Evolutionary conservation across 2,113 vertebrate genomes (phyloP), one percentile per base, ranked within the genome.

Genomic region (Panurus biarmicus): DNA sequence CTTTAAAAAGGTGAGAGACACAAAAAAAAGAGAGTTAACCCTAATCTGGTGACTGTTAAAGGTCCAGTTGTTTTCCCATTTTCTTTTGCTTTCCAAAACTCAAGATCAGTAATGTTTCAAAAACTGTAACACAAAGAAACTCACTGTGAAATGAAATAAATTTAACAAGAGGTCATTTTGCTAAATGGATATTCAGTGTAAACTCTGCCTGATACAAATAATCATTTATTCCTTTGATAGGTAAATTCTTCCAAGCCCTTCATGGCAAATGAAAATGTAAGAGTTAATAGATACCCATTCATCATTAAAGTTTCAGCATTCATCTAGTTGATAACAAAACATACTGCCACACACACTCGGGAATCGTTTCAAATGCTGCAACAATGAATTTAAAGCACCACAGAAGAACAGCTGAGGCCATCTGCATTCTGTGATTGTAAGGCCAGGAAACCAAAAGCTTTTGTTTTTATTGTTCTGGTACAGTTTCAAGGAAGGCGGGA

Each of bases 401-500:
- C 36, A 77, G 71, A 91, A 82, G 72, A 94, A 20, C 54, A 95
- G 67, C 64, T 18, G 42, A 87, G 62, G 56, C 73, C 62, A 95
- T 70, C 91, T 85, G 74, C 58, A 73, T 83, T 87, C 85, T 76
- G 58, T 19, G 31, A 84, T 23, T 71, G 48, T 72, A 85, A 89
- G 11, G 35, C 58, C 73, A 94, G 77, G 87, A 92, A 95, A 94
- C 62, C 45, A 94, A 94, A 61, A 57, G 84, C 70, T 89, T 95
- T 96, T 93, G 90, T 33, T 86, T 90, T 82, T 47, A 47, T 85
- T 89, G 61, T 95, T 73, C 84, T 84, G 36, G n/a, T 82, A 35
- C n/a, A 1, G 11, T 40, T 91, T 85, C 61, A 94, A 87, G 29
- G 42, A 69, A 91, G 47, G 62, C 2, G 5, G 58, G 71, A 89